These are phyloP conservation scores for Sebastes dallii DNA, from an alignment of 2,797 vertebrate species.

Conservation along the genomic window DNA sequence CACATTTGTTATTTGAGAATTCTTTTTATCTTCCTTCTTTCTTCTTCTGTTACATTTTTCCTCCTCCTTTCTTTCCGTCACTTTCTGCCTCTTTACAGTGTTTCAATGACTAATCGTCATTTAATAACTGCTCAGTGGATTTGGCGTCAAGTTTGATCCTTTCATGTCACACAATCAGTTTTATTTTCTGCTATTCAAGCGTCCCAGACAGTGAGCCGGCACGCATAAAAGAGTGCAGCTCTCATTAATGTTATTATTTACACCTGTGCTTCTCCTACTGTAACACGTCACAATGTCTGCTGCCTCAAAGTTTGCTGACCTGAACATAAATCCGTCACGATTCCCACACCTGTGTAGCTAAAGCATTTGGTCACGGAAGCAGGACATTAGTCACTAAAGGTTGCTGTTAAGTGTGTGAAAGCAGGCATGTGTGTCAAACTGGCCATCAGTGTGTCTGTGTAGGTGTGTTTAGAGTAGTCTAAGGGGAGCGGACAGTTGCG, in stretches of 20 bases:
- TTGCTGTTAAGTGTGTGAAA: background rate
- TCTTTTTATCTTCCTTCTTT: background rate
- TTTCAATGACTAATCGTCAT: background rate
- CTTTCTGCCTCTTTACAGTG: background rate
- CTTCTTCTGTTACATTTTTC: background rate
- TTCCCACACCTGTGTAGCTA: background rate
- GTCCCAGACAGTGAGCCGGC: background rate
- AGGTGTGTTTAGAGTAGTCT: background rate
- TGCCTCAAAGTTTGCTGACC: background rate
- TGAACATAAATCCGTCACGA: background rate
- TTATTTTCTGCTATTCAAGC: background rate
- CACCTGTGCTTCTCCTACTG: background rate
- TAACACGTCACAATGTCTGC: background rate
- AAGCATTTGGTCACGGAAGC: background rate
- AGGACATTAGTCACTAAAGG: background rate
- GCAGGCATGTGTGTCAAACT: background rate
- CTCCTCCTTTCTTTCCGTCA: background rate
- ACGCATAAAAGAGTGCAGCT: rapidly evolving
- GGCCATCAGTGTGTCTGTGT: background rate
- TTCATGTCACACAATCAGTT: background rate
- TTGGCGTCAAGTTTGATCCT: no score
- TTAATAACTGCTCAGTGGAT: no score
- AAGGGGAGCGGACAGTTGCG: background rate
- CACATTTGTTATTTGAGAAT: background rate
- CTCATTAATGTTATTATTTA: background rate